Base-by-base conservation (phyloP, 1,140 invertebrate genomes). In the Proctacanthus coquilletti region DNA sequence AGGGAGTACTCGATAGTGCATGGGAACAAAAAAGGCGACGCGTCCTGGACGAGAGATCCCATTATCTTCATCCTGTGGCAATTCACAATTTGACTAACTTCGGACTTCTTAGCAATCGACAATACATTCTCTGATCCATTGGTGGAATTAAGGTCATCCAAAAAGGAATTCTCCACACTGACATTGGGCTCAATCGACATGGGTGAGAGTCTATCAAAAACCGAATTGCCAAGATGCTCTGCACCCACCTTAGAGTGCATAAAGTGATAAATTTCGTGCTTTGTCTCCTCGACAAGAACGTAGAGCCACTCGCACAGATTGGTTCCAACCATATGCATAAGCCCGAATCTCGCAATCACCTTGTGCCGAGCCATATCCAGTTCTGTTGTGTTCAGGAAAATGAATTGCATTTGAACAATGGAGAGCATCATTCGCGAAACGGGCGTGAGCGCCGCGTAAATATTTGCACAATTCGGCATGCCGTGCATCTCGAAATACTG, bases 231-330 rank as follows among this genome's bases (percentile, higher is more conserved):
- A 13, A 0, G 53, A 50, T 13, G 46, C 41, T 33, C 56, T 57
- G 0, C 27, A 29, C 48, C 21, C 1, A 47, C 44, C 3, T 40
- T 13, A 18, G 57, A 50, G 5, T 53, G 52, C 10, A 40, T 50
- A 42, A 72, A 62, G 40, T 72, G 70, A 40, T 62, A 64, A 38
- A 82, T 81, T 55, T 81, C 77, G 49, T 80, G 74, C 44, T 75
- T 74, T 6, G 80, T 82, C 57, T 91, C 85, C 21, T 83, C 69
- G 0, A 89, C 77, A 18, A 89, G 63, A 0, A 86, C 88, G 15
- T 85, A 70, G 41, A 92, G 77, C 84, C 88, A 93, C 10, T 92
- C 84, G 61, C 87, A 92, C 4, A 94, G 52, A 61, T 94, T 93
- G 13, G 88, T 89, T 1, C 84, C 88, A 36, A 82, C 78, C 31